phyloP scores from a whole-genome alignment of 2,113 vertebrate species.

The Aix galericulata region DNA sequence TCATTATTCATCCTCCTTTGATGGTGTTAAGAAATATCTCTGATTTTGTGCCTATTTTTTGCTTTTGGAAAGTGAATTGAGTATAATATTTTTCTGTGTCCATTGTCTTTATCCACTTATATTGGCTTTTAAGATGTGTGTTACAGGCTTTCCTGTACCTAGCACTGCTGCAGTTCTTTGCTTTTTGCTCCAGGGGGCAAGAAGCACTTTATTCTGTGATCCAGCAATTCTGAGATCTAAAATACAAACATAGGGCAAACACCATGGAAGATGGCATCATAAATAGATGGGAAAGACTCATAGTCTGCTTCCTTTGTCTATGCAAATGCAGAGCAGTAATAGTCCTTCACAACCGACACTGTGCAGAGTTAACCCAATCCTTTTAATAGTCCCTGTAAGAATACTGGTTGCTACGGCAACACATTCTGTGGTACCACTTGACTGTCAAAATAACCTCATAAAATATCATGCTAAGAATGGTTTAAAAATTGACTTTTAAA shows the following conservation, averaged over 20 bases:
- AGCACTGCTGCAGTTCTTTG: slow-evolving; percentile 26
- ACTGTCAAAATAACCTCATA: slow-evolving; percentile 55
- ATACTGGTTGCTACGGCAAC: slow-evolving; percentile 52
- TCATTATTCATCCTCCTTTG: neutral
- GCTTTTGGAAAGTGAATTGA: neutral
- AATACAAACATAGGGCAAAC: neutral
- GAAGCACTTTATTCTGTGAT: neutral
- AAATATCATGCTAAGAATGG: slow-evolving; percentile 26
- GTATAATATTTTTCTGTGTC: neutral
- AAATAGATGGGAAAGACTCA: slow-evolving; percentile 3
- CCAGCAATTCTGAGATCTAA: neutral
- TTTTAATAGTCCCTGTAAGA: slow-evolving; percentile 44
- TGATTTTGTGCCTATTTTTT: neutral
- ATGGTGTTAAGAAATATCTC: neutral
- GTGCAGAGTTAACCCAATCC: slow-evolving; percentile 18
- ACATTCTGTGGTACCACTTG: slow-evolving; percentile 9
- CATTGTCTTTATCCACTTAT: neutral
- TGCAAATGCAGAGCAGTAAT: neutral
- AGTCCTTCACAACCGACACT: neutral
- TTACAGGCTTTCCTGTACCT: neutral
- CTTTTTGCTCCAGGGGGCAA: slow-evolving; percentile 39
- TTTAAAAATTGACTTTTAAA: slow-evolving; percentile 22
- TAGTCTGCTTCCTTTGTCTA: slow-evolving; percentile 10
- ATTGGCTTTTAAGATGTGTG: neutral
- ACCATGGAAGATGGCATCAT: neutral